Evolutionary conservation across 2,888 invertebrate species (phyloP), one percentile per base, ranked within the genome.

Genomic region (Drosophila ezoana): DNA sequence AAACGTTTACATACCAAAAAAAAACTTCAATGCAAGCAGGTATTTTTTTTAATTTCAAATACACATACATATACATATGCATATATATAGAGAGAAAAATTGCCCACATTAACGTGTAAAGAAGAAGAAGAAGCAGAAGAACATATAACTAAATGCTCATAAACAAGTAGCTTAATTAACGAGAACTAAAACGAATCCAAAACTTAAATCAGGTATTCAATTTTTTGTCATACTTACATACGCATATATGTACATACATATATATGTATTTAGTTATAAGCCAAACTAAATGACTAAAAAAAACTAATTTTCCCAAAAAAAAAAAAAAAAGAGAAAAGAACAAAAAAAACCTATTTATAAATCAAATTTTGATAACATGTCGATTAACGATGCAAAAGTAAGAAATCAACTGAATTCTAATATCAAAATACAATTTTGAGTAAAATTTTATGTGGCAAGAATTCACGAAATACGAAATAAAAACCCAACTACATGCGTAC

Each of bases 401-500:
- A 37, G 14, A 13, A 37, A 37, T 14, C 4, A 37, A 65, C 66
- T 79, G 67, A 87, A 81, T 84, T 83, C 81, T 80, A 77, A 74
- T 82, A 89, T 81, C 87, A 89, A 89, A 89, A 90, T 89, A 76
- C 69, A 90, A 90, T 89, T 89, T 89, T 89, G 87, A 84, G 69
- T 76, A 83, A 75, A 79, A 70, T 70, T 82, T 82, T 47, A 18
- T 33, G 33, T 33, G 20, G 32, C 16, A 40, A 74, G 45, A 48
- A 52, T 45, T 41, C 28, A 23, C 52, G 28, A 47, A 40, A 65
- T 8, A 62, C 38, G 54, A 70, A 57, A 64, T n/a, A 35, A 33
- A 68, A 47, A 45, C 44, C 53, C 43, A 33, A 57, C 66, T 60
- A 60, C 35, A 59, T 54, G 10, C 57, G 70, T 1, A 44, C 57